Conservation (phyloP, 2,888 invertebrate genomes). For the Folsomia candida region DNA sequence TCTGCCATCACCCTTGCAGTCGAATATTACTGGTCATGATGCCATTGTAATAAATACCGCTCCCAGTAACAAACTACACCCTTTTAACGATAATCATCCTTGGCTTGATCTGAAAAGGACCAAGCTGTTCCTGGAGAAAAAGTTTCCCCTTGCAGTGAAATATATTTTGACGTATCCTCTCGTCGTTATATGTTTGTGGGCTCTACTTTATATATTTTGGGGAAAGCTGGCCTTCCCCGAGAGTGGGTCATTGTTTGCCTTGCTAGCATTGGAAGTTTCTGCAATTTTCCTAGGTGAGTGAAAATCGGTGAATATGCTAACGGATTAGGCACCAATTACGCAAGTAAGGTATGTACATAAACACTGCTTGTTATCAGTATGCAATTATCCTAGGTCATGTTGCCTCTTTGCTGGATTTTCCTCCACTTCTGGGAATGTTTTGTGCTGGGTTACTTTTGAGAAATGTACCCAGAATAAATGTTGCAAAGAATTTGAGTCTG, state of each 20-base stretch:
- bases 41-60: no score
- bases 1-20: no score
- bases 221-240: slow-evolving; percentile 39
- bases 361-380: no score
- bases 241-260: slow-evolving; percentile 42
- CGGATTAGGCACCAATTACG: no score
- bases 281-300: slow-evolving; percentile 38
- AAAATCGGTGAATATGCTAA: neutral
- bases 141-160: no score
- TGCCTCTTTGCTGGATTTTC: neutral
- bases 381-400: slow-evolving; percentile 40
- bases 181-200: slow-evolving; percentile 36
- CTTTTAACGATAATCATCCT: no score
- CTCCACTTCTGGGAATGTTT: slow-evolving; percentile 43
- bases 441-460: slow-evolving; percentile 43
- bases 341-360: no score
- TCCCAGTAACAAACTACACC: no score
- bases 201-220: slow-evolving; percentile 41
- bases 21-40: no score
- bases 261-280: slow-evolving; percentile 35
- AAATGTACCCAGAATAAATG: slow-evolving; percentile 41
- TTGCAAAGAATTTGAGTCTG: slow-evolving; percentile 32
- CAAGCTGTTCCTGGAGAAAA: no score
- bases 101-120: no score
- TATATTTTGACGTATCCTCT: slow-evolving; percentile 29